Conservation (phyloP, 2,113 vertebrate genomes). For the Trogon melanurus region DNA sequence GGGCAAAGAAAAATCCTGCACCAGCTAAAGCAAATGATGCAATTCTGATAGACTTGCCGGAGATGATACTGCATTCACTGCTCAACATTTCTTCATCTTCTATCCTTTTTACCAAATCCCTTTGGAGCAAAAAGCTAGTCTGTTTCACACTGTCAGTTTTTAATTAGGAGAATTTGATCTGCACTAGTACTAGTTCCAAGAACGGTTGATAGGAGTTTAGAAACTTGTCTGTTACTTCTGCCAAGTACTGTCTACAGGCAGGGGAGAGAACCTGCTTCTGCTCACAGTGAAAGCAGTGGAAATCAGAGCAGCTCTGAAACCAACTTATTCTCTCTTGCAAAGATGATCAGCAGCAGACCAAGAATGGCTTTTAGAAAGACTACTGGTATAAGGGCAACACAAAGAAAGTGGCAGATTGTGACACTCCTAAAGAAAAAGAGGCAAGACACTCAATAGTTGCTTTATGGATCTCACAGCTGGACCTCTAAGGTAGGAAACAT, state of each 20-base stretch:
- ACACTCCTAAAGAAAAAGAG: neutral
- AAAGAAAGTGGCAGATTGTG: slow-evolving; percentile 1
- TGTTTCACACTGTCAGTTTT: neutral
- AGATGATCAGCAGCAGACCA: neutral
- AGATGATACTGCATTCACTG: neutral
- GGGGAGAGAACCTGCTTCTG: neutral
- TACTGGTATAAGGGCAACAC: neutral
- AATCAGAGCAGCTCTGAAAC: slow-evolving; percentile 18
- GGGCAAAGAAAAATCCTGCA: neutral
- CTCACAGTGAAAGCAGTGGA: neutral
- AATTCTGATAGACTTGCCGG: neutral
- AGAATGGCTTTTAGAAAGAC: neutral
- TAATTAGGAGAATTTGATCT: neutral
- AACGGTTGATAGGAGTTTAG: neutral
- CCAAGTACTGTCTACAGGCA: neutral
- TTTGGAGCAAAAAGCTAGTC: neutral
- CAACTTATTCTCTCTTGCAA: neutral
- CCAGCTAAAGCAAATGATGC: neutral
- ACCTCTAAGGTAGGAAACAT: neutral
- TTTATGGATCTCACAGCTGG: neutral
- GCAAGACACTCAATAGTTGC: neutral
- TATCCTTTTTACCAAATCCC: neutral
- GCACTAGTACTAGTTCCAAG: neutral
- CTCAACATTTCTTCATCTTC: neutral
- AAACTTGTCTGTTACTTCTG: neutral